Evolutionary conservation across 2,888 invertebrate genomes (phyloP), one percentile per base, ranked within the genome.

Genomic region (Allacma fusca): DNA sequence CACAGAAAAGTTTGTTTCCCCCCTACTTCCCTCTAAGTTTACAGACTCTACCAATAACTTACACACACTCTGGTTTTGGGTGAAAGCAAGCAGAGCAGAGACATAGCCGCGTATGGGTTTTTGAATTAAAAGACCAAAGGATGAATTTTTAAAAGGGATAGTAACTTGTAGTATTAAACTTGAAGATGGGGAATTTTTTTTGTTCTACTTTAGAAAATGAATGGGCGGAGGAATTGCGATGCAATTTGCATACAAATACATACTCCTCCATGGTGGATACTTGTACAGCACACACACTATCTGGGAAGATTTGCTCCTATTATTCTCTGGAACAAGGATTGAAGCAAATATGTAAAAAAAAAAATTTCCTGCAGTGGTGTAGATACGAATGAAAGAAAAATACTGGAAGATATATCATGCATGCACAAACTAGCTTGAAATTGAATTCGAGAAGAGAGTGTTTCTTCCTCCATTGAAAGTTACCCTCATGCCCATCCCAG

Each of bases 81-180:
- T 50, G n/a, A 34, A 34, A 34, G 34, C 9, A 50, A 19, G n/a
- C n/a, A n/a, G 16, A 19, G 50, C 16, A 50, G 5, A 50, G 1
- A 50, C 16, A 12, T 50, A 50, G 16, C 50, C 50, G 16, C 19
- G n/a, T 50, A 50, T 50, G n/a, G 16, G 50, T 50, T 13, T n/a
- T 16, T 16, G 2, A 50, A 34, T 34, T 34, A 50, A 50, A 50
- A 62, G 1, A 19, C 62, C n/a, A n/a, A 12, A 23, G n/a, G 1
- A 62, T 62, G 62, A 62, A 62, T 62, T 62, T 62, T 62, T 62
- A 9, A 62, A 62, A 24, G 24, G 9, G 62, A 34, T 34, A 34
- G 34, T 34, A 34, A 34, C 34, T 34, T 34, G 9, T 34, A 50
- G 16, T 2, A 13, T 50, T 50, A 12, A 50, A 50, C 9, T n/a